Evolutionary conservation across 2,113 vertebrate species (phyloP).

Genomic region (Ascaphus truei): DNA sequence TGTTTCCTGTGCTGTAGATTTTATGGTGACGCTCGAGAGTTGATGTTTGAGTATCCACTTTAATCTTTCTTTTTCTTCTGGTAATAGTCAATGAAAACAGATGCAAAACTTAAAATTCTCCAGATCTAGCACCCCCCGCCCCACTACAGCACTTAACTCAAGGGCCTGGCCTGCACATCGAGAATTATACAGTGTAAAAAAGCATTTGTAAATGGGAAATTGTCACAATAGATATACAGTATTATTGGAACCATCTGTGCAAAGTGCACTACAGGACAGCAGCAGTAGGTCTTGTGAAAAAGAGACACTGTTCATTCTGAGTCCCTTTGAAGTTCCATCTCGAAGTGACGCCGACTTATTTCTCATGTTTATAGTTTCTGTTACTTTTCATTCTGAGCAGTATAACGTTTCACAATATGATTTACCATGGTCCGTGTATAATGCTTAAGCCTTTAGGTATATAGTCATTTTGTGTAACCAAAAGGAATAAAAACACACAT

Average conservation of each 20-base stretch:
- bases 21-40: not conserved
- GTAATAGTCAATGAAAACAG: not conserved
- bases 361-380: no score
- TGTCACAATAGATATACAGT: conserved; percentile 19
- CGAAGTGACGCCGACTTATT: not conserved
- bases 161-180: not conserved
- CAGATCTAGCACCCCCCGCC: not conserved
- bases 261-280: not conserved
- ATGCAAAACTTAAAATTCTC: not conserved
- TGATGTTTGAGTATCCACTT: not conserved
- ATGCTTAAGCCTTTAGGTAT: no score
- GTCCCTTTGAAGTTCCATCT: conserved; percentile 9
- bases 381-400: no score
- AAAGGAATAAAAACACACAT: no score
- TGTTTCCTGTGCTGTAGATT: not conserved
- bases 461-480: no score
- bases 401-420: no score
- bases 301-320: not conserved
- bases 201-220: conserved; percentile 7
- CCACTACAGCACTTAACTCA: not conserved
- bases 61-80: not conserved
- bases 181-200: not conserved
- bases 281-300: conserved; percentile 22
- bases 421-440: no score
- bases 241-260: conserved; percentile 28